phyloP scores from a whole-genome alignment of 2,888 invertebrate genomes.

The Pegoplata infirma region DNA sequence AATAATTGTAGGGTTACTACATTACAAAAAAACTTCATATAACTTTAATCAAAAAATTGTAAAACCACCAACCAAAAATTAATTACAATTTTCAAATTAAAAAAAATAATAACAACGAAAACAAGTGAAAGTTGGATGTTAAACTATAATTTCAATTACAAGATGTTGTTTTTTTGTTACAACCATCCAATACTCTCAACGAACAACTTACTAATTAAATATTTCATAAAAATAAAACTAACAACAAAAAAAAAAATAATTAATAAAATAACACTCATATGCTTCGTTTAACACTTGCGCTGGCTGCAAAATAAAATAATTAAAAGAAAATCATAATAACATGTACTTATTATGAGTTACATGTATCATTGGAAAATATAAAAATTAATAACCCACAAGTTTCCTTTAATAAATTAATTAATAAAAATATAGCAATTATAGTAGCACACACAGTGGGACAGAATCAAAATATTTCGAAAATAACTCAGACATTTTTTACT shows the following conservation, averaged over 20 bases:
- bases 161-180: background rate
- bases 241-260: background rate
- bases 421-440: slow-evolving; percentile 8
- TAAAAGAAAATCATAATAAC: slow-evolving; percentile 8
- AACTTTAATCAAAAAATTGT: too few species aligned
- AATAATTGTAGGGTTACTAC: too few species aligned
- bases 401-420: slow-evolving; percentile 5
- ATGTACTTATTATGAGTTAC: too few species aligned
- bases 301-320: slow-evolving; percentile 11
- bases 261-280: background rate
- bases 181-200: background rate
- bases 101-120: background rate
- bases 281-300: slow-evolving; percentile 13
- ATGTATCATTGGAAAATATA: too few species aligned
- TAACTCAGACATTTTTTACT: too few species aligned
- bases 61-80: too few species aligned
- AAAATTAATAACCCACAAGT: slow-evolving; percentile 10
- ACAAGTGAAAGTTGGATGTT: slow-evolving; percentile 13
- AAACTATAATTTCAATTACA: slow-evolving; percentile 8
- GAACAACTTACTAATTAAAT: background rate
- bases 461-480: too few species aligned
- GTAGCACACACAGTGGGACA: background rate
- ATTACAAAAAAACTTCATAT: too few species aligned
- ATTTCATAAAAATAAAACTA: background rate
- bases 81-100: too few species aligned